These are phyloP conservation scores for Poecilobothrus nobilitatus DNA, from an alignment of 2,888 invertebrate genomes.

Conservation along the genomic window DNA sequence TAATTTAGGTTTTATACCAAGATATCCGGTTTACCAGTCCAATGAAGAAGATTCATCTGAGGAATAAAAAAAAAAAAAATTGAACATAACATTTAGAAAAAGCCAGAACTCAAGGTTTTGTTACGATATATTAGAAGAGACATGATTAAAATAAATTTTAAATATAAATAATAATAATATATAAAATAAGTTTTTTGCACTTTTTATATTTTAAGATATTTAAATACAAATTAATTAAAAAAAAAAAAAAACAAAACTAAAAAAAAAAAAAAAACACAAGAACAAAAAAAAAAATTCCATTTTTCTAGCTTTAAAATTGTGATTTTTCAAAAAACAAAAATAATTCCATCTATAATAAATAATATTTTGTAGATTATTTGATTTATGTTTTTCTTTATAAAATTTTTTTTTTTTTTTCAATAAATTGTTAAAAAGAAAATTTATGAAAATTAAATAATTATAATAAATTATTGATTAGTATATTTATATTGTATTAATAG, in stretches of 20 bases:
- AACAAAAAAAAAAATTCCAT: not conserved
- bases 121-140: not conserved
- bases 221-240: constrained; percentile 13
- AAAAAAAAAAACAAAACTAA: not conserved
- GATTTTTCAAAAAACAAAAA: not conserved
- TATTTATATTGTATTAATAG: no score
- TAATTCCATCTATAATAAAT: not conserved
- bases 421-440: no score
- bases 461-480: no score
- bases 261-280: not conserved
- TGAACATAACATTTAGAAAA: not conserved
- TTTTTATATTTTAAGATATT: constrained; percentile 3
- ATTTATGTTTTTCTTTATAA: not conserved
- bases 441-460: no score
- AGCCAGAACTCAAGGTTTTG: not conserved
- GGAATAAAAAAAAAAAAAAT: not conserved
- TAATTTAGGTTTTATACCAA: constrained; percentile 39
- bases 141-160: no score
- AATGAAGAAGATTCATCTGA: constrained; percentile 7
- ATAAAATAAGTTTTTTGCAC: constrained; percentile 4
- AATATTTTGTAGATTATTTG: not conserved
- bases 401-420: not conserved
- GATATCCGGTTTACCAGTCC: constrained; percentile 40
- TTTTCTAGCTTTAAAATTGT: not conserved
- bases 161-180: no score